Conservation (phyloP, 2,113 vertebrate genomes). For the Trematocara unimaculatum region DNA sequence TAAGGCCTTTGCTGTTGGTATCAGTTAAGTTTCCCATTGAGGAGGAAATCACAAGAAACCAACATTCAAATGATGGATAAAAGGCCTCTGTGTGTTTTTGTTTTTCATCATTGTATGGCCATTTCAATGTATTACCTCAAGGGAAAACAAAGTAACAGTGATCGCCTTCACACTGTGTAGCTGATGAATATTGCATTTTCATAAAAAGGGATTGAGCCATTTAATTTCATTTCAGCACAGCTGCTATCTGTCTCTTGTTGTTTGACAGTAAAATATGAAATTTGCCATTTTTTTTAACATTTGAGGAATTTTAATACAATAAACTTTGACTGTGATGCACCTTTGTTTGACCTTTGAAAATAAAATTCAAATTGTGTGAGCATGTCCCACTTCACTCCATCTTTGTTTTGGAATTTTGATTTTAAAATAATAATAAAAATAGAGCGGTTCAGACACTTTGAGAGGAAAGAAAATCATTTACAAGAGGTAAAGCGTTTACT, state of each 20-base stretch:
- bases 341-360: neutral
- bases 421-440: neutral
- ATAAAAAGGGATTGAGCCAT: neutral
- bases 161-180: constrained; percentile 2
- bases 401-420: neutral
- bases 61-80: constrained; percentile 68
- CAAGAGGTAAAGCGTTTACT: neutral
- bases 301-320: neutral
- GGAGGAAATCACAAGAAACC: constrained; percentile 71
- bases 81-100: constrained; percentile 51
- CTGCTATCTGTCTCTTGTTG: neutral
- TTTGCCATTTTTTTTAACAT: neutral
- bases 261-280: neutral
- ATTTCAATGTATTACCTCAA: constrained; percentile 52
- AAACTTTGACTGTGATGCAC: neutral
- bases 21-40: constrained; percentile 71
- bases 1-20: constrained; percentile 59
- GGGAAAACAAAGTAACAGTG: constrained; percentile 28
- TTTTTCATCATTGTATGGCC: constrained; percentile 41
- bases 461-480: neutral
- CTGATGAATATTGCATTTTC: constrained; percentile 22
- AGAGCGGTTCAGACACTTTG: neutral
- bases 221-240: neutral
- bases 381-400: neutral
- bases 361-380: neutral